Base-by-base conservation (phyloP, 2,888 invertebrate species). In the Leucoma salicis region DNA sequence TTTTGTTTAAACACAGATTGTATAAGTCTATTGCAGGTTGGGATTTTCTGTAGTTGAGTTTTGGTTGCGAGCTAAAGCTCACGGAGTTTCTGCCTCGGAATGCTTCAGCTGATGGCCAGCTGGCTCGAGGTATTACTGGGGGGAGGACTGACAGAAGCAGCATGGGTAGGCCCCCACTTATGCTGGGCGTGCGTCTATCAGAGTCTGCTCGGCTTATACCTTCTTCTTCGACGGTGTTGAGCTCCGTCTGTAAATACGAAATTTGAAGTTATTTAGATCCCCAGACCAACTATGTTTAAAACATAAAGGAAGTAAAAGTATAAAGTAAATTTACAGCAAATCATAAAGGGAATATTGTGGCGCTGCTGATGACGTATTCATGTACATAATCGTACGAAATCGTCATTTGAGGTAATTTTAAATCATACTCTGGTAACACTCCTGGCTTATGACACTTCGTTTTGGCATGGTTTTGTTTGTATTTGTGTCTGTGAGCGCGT, bases 81-180 rank as follows among this genome's bases (percentile, higher is more conserved):
- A 93, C 91, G 1, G 92, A 92, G 53, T 92, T 90, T 12, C 92
- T 73, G 0, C 91, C 91, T 44, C 91, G 86, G 74, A 88, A 91
- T 31, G 91, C 92, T 62, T 94, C 93, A 0, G 94, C 92, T 8
- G 94, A 94, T 0, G 95, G 95, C 95, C 94, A 95, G 73, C 94
- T 94, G 4, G 94, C 94, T 29, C 94, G 89, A 0, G 94, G 94
- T 39, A 94, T 94, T 36, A 94, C 94, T 1, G 94, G 94, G 0
- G 94, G 94, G 0, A 94, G 82, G 5, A 94, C 94, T 12, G 94
- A 94, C 1, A 95, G 90, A 18, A 94, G 78, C 6, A 94, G 84
- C 79, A 94, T 91, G 0, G 94, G 94, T 14, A 94, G 80, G 12
- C 94, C 94, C 10, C 94, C 94, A 16, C 92, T 92, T 44, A 94